phyloP scores from a whole-genome alignment of 2,113 vertebrate species.

The Caranx melampygus region DNA sequence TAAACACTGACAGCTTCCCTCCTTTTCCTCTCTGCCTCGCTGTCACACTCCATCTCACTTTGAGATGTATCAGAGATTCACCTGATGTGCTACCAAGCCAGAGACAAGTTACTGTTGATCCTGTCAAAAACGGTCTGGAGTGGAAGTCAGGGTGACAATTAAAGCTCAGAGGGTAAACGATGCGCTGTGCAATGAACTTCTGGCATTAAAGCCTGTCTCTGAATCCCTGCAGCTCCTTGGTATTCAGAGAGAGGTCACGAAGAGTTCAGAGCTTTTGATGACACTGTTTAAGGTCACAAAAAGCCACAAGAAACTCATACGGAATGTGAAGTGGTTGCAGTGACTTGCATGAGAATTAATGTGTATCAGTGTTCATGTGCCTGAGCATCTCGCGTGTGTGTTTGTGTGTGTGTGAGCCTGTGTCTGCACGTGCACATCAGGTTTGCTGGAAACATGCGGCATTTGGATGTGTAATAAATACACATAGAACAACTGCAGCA shows the following conservation, averaged over 20 bases:
- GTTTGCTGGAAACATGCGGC: constrained; percentile 21
- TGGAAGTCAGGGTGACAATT: neutral
- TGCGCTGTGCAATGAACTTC: neutral
- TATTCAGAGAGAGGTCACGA: constrained; percentile 24
- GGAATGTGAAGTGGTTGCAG: constrained; percentile 44
- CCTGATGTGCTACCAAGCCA: neutral
- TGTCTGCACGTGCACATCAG: neutral
- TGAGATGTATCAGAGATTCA: constrained; percentile 1
- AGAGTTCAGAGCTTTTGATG: constrained; percentile 25
- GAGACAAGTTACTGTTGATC: neutral
- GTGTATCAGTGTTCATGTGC: constrained; percentile 13
- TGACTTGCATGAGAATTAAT: constrained; percentile 26
- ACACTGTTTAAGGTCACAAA: constrained; percentile 48
- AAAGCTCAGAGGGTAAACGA: neutral
- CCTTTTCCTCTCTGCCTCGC: constrained; percentile 7
- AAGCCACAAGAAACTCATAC: constrained; percentile 21
- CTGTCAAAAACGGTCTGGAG: neutral
- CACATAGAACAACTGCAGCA: constrained; percentile 11
- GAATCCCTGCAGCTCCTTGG: constrained; percentile 19
- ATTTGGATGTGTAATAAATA: constrained; percentile 54
- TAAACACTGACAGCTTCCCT: constrained; percentile 8
- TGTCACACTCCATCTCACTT: constrained; percentile 18
- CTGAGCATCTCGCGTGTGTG: constrained; percentile 2
- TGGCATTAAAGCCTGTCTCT: constrained; percentile 18
- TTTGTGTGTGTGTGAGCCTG: neutral